Base-by-base conservation (phyloP, 2,113 vertebrate species). In the Acrocephalus kingi region DNA sequence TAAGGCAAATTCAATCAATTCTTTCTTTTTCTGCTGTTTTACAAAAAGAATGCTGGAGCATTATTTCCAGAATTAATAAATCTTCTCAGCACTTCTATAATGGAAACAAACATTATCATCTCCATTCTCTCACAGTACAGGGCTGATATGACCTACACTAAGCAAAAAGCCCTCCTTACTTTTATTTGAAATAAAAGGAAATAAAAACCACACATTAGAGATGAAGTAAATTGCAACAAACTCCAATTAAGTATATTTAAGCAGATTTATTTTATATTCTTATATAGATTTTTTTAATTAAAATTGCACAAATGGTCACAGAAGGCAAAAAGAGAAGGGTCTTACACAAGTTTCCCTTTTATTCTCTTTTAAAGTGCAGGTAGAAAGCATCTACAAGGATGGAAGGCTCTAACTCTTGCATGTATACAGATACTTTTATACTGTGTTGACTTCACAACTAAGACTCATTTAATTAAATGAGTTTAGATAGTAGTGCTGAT, bases 391-490 rank as follows among this genome's bases (percentile, higher is more conserved):
- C 82, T 55, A 2, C 76, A 85, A 93, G 64, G 64, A 75, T 80
- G 16, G 72, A 91, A 82, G 31, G 35, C 61, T 93, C 80, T 62
- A 79, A 84, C 80, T 95, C 91, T 95, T 97, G 87, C 89, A 92
- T 82, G 58, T 80, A 75, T 66, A 93, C 91, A 96, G 94, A 86
- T 80, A 96, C 66, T 90, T 93, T 88, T 79, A 82, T 66, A 96
- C 69, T 93, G 61, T 59, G 48, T 68, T 97, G 81, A 90, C 79
- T 97, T 97, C 90, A 96, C 92, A 97, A 91, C 85, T 93, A 85
- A 94, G 90, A 94, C 91, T 93, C 88, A 96, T 97, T 97, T 97
- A 97, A 97, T 97, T 98, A 91, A 97, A 84, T 97, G 93, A 96
- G 93, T 97, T 98, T 97, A 97, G 97, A 97, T 93, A 97, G 89